phyloP scores from a whole-genome alignment of 2,797 vertebrate genomes.

The Bradypus variegatus region DNA sequence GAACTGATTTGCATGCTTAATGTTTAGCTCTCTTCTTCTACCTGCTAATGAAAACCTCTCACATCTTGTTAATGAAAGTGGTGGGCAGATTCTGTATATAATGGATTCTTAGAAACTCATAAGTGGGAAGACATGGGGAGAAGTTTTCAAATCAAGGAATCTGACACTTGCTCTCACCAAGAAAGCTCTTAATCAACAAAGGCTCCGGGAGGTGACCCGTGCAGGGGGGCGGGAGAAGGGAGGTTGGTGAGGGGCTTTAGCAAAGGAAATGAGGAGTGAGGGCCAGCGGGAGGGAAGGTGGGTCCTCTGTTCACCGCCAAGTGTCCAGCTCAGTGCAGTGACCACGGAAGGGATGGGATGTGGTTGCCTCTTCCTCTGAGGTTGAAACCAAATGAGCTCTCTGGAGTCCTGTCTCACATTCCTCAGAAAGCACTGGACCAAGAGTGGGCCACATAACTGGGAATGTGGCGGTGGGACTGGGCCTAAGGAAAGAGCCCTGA shows the following conservation, averaged over 20 bases:
- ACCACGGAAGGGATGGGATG: fast-evolving
- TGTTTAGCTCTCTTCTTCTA: constrained; percentile 31
- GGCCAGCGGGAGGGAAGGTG: fast-evolving
- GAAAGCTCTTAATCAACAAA: not conserved
- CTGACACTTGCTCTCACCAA: not conserved
- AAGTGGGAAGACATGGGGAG: not conserved
- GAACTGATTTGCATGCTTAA: not conserved
- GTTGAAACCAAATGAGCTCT: not conserved
- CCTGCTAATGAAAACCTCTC: not conserved
- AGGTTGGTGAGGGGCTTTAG: fast-evolving
- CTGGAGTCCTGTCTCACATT: not conserved
- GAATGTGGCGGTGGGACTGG: fast-evolving
- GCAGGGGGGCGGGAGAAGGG: no score
- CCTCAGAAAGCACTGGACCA: not conserved
- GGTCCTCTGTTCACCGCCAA: not conserved
- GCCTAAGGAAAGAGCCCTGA: fast-evolving
- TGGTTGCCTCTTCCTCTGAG: not conserved
- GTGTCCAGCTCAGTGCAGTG: not conserved
- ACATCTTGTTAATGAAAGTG: not conserved
- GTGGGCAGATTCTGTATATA: fast-evolving
- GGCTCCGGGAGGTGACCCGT: not conserved
- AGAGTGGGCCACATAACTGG: no score
- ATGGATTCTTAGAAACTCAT: not conserved
- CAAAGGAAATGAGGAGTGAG: fast-evolving
- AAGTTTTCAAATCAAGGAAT: not conserved